Evolutionary conservation across 2,113 vertebrate genomes (phyloP), one percentile per base, ranked within the genome.

Genomic region (Hemiprocne comata): DNA sequence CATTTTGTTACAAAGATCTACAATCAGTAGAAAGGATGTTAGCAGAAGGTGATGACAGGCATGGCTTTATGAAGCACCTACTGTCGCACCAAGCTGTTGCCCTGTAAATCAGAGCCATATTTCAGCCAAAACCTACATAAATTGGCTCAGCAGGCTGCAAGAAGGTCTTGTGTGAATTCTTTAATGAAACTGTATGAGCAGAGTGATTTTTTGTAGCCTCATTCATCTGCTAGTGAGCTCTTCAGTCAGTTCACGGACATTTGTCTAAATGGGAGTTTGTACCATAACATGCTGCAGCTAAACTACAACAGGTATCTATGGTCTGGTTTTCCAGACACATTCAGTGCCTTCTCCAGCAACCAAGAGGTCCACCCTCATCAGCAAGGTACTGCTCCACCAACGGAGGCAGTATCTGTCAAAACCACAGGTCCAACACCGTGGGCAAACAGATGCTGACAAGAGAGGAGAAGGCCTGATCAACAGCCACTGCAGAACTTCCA

Each of bases 1-100:
- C 33, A 88, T 80, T 69, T 62, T 60, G 75, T 93, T 92, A 97
- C 61, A 92, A 89, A 89, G 67, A 89, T 62, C 83, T 72, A 73
- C 81, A 82, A 16, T 44, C 84, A 75, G 62, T 70, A 54, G 80
- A 93, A 91, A 89, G 7, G 13, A 50, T 69, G 36, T 60, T 61
- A 57, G 62, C 10, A 38, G 51, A 83, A 34, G 77, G 53, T 69
- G 83, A 92, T 65, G 61, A 84, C 73, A 90, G 70, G 44, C 34
- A 72, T 2, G 34, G 73, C 86, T 92, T 85, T 42, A 44, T 11
- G 53, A 67, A 92, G 64, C 76, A 71, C 26, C 48, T 82, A 53
- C 20, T 57, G 65, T 57, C 1, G 0, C 65, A 93, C 57, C 83
- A 75, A 93, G 50, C 48, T 89, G 53, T 31, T 77, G 65, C 84